phyloP scores from a whole-genome alignment of 2,888 invertebrate genomes.

The Ypsolopha scabrella region DNA sequence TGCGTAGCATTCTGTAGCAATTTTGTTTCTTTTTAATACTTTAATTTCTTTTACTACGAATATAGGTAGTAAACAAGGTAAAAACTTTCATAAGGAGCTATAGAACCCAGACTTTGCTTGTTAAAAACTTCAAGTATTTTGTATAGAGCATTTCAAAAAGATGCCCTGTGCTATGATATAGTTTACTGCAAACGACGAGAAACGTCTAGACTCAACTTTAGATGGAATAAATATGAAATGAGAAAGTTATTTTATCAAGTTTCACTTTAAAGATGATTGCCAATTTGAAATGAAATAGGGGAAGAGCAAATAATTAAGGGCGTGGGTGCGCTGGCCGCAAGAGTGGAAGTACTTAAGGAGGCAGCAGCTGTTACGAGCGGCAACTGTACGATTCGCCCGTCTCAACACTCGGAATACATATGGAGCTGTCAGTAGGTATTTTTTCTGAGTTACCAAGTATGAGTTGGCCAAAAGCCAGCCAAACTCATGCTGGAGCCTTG shows the following conservation, averaged over 20 bases:
- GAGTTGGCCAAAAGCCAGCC: no score
- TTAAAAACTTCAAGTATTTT: neutral
- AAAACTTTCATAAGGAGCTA: no score
- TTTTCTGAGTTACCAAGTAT: no score
- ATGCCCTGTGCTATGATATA: neutral
- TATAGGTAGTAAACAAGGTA: no score
- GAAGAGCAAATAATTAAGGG: constrained; percentile 38
- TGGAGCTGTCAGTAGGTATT: constrained; percentile 18
- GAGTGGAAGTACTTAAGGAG: constrained; percentile 38
- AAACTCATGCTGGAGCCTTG: no score
- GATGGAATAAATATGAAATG: neutral
- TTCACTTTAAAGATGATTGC: constrained; percentile 14
- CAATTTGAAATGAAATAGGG: constrained; percentile 30
- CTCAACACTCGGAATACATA: constrained; percentile 7
- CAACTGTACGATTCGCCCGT: constrained; percentile 18
- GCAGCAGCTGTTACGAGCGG: constrained; percentile 38
- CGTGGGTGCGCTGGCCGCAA: constrained; percentile 27
- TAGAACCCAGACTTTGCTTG: neutral
- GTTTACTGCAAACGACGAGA: neutral
- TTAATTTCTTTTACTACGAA: no score
- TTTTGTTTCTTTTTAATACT: no score
- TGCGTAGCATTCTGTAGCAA: no score
- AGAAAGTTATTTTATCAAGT: neutral
- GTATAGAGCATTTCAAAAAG: neutral
- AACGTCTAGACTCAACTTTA: neutral